Percentiles rank a stretch among this genome's conserved stretches.
Conservation (phyloP, 30 jellyfish, hydroid and myxozoan species). For the Haliclystus octoradiatus region DNA sequence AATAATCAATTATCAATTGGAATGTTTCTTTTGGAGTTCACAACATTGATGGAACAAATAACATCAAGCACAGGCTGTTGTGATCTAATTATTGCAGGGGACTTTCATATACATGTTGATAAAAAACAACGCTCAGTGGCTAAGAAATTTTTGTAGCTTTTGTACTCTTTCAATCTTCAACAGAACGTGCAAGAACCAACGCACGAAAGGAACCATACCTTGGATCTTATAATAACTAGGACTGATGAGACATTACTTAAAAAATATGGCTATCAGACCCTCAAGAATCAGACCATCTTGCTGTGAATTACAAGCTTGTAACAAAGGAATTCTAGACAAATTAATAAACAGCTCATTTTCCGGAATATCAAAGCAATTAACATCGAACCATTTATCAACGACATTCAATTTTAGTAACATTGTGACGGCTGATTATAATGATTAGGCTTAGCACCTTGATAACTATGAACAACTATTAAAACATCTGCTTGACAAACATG, state of each 20-base stretch:
- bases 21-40: too few relatives aligned
- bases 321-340: conserved; percentile 1
- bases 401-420: too few relatives aligned
- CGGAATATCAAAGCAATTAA: conserved; percentile 8
- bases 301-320: conserved; percentile 14
- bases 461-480: too few relatives aligned
- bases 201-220: conserved; percentile 7
- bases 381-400: conserved; percentile 7
- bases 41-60: too few relatives aligned
- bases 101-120: conserved; percentile 17
- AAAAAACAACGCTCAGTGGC: conserved; percentile 8
- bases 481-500: too few relatives aligned
- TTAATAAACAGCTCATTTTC: too few relatives aligned
- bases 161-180: conserved; percentile 19
- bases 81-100: conserved; percentile 28
- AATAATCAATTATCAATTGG: too few relatives aligned
- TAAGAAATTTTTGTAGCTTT: conserved; percentile 5
- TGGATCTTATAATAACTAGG: too few relatives aligned
- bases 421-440: too few relatives aligned
- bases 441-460: too few relatives aligned
- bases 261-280: neutral
- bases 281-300: conserved; percentile 7
- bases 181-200: conserved; percentile 17
- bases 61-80: too few relatives aligned
- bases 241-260: conserved; percentile 1